These are phyloP conservation scores for Eudasyphora cyanicolor DNA, from an alignment of 2,888 invertebrate genomes.

Conservation along the genomic window DNA sequence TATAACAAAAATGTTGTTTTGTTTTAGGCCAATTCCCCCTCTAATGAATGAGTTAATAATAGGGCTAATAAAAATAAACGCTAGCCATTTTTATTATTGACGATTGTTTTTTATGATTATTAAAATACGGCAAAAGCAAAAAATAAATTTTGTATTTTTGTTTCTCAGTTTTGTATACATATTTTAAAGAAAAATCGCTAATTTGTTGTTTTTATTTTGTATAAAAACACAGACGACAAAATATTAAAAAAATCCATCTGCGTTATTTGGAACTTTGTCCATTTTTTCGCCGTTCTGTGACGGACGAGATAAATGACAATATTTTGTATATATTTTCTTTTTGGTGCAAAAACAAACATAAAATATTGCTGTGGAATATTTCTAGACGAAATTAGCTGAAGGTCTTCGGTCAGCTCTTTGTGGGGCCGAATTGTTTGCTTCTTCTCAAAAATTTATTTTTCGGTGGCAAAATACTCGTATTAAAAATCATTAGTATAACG, in stretches of 20 bases:
- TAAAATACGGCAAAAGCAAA: background rate
- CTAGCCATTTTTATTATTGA: conserved; percentile 7
- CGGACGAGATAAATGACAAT: background rate
- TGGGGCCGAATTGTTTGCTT: background rate
- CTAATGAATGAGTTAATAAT: conserved; percentile 9
- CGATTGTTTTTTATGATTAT: background rate
- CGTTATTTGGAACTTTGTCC: background rate
- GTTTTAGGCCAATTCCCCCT: background rate
- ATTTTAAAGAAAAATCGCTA: background rate
- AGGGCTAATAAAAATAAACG: conserved; percentile 12
- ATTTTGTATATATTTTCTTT: background rate
- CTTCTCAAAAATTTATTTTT: background rate
- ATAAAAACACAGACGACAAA: too few relatives aligned
- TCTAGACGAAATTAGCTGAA: conserved; percentile 5
- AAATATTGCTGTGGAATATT: background rate
- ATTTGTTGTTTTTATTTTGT: background rate
- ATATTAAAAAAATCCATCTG: background rate
- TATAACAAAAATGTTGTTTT: background rate
- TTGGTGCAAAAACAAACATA: background rate
- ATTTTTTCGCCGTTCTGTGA: background rate
- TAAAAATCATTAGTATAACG: conserved; percentile 1
- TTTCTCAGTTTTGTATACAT: background rate
- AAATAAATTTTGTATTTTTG: background rate
- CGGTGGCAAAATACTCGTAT: background rate
- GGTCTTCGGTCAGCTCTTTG: background rate